phyloP scores from a whole-genome alignment of 2,888 invertebrate species.

The Ditylenchus weischeri region DNA sequence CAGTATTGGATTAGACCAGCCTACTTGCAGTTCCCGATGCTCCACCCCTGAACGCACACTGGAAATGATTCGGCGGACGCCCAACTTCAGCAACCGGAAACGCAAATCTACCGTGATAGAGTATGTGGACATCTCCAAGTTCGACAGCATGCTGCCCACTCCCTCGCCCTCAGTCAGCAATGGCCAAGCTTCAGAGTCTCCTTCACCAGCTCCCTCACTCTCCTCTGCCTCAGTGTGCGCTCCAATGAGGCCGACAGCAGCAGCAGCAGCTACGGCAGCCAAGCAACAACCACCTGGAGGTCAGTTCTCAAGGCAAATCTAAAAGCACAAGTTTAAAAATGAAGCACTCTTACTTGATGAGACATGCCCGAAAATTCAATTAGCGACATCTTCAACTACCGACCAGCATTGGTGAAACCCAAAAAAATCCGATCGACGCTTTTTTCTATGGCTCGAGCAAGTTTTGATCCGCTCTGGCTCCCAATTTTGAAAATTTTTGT shows the following conservation, averaged over 20 bases:
- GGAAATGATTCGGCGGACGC: conserved; percentile 13
- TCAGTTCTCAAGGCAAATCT: no score
- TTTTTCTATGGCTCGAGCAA: no score
- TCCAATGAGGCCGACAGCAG: not conserved
- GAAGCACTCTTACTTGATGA: no score
- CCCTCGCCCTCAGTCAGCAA: conserved; percentile 7
- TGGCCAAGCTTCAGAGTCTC: not conserved
- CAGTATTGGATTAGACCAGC: not conserved
- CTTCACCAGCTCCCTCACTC: conserved; percentile 1
- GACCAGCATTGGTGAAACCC: no score
- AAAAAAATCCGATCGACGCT: no score
- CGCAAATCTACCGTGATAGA: conserved; percentile 22
- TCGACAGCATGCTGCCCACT: not conserved
- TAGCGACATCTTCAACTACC: no score
- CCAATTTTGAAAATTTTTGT: no score
- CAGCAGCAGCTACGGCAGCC: not conserved
- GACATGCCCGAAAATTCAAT: no score
- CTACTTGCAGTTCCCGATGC: conserved; percentile 26
- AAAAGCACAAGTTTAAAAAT: no score
- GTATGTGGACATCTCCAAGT: conserved; percentile 22
- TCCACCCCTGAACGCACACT: conserved; percentile 30
- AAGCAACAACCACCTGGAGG: not conserved
- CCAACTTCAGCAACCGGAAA: conserved; percentile 9
- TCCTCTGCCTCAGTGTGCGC: not conserved
- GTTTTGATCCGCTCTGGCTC: no score